A percentile compares a stretch with the other conserved stretches of the same genome.
These are phyloP conservation scores for Papilio protenor DNA, from an alignment of 2,888 invertebrate species.

Conservation along the genomic window DNA sequence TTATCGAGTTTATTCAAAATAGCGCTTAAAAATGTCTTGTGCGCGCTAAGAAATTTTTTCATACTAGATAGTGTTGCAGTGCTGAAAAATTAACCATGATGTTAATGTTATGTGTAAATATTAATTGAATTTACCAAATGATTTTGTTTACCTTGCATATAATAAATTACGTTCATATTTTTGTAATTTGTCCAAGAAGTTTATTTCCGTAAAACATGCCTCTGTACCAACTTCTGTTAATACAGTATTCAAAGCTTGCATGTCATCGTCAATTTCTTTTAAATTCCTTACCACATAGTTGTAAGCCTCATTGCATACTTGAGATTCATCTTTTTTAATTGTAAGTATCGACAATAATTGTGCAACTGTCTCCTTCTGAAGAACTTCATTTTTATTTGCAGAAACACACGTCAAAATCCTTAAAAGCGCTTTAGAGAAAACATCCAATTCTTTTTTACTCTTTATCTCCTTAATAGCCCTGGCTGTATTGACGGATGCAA, in stretches of 20 bases:
- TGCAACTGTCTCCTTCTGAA: constrained; percentile 80
- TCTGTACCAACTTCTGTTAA: constrained; percentile 55
- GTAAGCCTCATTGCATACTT: constrained; percentile 72
- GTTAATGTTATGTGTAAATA: constrained; percentile 6
- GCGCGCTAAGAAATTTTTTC: constrained; percentile 77
- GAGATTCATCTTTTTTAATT: constrained; percentile 67
- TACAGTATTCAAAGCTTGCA: constrained; percentile 62
- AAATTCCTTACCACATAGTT: constrained; percentile 82
- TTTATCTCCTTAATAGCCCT: constrained; percentile 76
- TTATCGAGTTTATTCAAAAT: constrained; percentile 82
- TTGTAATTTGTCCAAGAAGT: constrained; percentile 64
- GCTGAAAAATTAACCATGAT: constrained; percentile 60
- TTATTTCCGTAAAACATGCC: constrained; percentile 53
- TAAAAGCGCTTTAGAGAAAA: constrained; percentile 72
- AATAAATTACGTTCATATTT: constrained; percentile 60
- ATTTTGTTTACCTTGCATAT: constrained; percentile 65
- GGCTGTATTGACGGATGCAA: constrained; percentile 81
- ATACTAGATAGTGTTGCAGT: constrained; percentile 83
- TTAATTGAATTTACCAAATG: constrained; percentile 31
- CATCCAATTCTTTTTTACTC: constrained; percentile 58
- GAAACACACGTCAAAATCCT: constrained; percentile 72
- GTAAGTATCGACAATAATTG: constrained; percentile 82
- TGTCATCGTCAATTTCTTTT: constrained; percentile 71
- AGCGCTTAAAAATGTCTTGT: constrained; percentile 79
- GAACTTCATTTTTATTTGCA: constrained; percentile 67